Evolutionary conservation across 2,888 invertebrate genomes (phyloP).

Genomic region (Hemicrepidius hirtus): DNA sequence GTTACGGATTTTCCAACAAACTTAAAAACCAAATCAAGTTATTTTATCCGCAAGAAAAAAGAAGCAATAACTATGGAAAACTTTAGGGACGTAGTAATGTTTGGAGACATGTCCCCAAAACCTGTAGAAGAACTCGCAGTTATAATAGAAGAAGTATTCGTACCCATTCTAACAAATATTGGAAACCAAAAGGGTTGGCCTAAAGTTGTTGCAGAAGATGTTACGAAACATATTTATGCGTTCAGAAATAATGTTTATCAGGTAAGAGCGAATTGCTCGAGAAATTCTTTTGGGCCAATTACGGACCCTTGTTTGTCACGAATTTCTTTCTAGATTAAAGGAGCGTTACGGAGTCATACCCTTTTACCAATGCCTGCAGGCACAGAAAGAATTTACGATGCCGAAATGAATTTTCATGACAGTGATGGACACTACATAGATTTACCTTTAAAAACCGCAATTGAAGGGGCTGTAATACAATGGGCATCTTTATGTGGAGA

Average conservation of each 20-base stretch:
- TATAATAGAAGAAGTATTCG: slow-evolving; percentile 82
- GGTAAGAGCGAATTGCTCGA: no score
- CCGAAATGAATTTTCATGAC: slow-evolving; percentile 73
- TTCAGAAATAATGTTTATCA: slow-evolving; percentile 83
- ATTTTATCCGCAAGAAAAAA: slow-evolving; percentile 83
- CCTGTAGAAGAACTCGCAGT: slow-evolving; percentile 82
- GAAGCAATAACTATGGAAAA: slow-evolving; percentile 79
- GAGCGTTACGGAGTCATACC: slow-evolving; percentile 90
- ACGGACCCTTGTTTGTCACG: no score
- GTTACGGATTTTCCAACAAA: slow-evolving; percentile 77
- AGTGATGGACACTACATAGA: slow-evolving; percentile 77
- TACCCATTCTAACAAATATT: slow-evolving; percentile 82
- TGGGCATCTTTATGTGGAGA: slow-evolving; percentile 84
- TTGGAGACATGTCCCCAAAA: slow-evolving; percentile 84
- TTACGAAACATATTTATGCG: slow-evolving; percentile 80
- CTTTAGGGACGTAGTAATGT: slow-evolving; percentile 73
- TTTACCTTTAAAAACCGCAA: slow-evolving; percentile 83
- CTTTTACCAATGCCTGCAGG: slow-evolving; percentile 90
- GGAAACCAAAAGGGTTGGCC: slow-evolving; percentile 85
- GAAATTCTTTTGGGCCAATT: no score
- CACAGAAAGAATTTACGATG: slow-evolving; percentile 80
- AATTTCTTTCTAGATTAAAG: slow-evolving; percentile 75
- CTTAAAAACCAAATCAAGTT: slow-evolving; percentile 81
- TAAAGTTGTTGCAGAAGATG: slow-evolving; percentile 81
- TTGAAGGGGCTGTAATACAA: slow-evolving; percentile 90